Evolutionary conservation across 1,140 invertebrate species (phyloP), one percentile per base, ranked within the genome.

Genomic region (Parasteatoda tepidariorum): DNA sequence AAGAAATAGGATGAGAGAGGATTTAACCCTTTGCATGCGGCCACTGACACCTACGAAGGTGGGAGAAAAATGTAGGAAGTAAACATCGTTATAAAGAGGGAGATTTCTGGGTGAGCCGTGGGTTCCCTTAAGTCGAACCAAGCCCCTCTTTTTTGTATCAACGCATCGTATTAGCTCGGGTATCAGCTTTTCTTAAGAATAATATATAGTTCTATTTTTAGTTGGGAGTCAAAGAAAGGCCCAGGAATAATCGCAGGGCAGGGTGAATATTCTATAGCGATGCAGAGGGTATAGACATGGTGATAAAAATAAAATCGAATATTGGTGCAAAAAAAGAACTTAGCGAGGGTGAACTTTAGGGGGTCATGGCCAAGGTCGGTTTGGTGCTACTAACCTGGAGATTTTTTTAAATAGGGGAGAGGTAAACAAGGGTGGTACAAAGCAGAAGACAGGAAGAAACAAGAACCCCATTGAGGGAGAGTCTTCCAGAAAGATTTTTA

Each of bases 161-260:
- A 67, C 57, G 75, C 75, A 79, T 79, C 75, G 75, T 30, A 79
- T 79, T 79, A 79, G 75, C 28, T 79, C 75, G 75, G 75, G 31
- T 79, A 79, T 79, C 75, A 68, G 38, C 75, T 38, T 67, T 79
- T 57, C 75, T 34, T 55, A 30, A 30, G 64, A n/a, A 79, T 79
- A 79, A 79, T 67, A 79, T 79, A 79, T 79, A 26, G 59, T 41
- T 48, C 75, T 79, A 79, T 79, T 79, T 79, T 79, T 79, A 79
- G 75, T 6, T 26, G 15, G 22, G 30, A 18, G 38, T 26, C 57
- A 22, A 30, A 75, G 13, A n/a, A 31, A 55, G 34, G 9, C n/a
- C n/a, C n/a, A 28, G 64, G 31, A 62, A 62, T 61, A 15, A 75
- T 34, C 38, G 55, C 38, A 4, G 55, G 5, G 18, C 3, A 33